These are phyloP conservation scores for Apolygus lucorum DNA, from an alignment of 1,140 invertebrate genomes.

Conservation along the genomic window DNA sequence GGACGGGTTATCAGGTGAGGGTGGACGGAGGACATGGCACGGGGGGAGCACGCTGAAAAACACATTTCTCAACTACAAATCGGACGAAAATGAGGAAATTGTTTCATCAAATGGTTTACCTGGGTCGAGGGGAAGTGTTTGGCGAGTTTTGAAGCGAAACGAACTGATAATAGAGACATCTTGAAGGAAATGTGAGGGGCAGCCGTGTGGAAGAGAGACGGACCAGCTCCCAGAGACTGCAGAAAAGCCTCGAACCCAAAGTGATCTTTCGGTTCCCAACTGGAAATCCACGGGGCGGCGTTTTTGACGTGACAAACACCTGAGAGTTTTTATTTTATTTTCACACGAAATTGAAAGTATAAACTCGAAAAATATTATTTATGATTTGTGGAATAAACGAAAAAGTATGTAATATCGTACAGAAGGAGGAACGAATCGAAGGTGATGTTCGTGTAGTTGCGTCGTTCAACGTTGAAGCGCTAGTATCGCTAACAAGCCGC, in stretches of 20 bases:
- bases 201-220: slow-evolving; percentile 6
- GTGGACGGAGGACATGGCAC: neutral
- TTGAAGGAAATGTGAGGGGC: neutral
- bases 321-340: no score
- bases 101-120: neutral
- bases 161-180: slow-evolving; percentile 20
- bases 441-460: no score
- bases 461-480: no score
- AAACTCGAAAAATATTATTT: no score
- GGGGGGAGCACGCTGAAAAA: neutral
- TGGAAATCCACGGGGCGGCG: no score
- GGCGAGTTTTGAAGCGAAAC: slow-evolving; percentile 13
- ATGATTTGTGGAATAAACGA: no score
- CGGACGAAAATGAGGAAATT: neutral
- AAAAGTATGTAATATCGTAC: no score
- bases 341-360: no score
- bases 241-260: slow-evolving; percentile 27
- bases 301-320: no score
- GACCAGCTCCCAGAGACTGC: neutral
- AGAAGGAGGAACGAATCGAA: no score
- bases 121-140: slow-evolving; percentile 21
- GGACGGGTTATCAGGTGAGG: neutral
- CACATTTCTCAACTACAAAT: neutral
- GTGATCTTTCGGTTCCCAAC: neutral
- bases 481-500: no score